Percentiles rank a stretch among this genome's conserved stretches.
These are phyloP conservation scores for Naso thynnoides DNA, from an alignment of 2,797 vertebrate genomes.

Conservation along the genomic window DNA sequence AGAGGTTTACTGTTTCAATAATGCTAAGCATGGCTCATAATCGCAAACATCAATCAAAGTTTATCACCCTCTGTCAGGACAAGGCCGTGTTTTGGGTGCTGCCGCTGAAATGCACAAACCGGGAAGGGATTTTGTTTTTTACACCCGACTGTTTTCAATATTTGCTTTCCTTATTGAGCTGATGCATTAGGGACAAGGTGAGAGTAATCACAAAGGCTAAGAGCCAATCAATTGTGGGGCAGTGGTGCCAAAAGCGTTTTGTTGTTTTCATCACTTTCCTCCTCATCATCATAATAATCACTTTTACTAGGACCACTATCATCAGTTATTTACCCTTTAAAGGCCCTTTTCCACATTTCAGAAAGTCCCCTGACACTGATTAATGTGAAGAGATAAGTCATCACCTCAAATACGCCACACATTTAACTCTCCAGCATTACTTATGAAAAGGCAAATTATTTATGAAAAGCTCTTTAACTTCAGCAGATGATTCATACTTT, in stretches of 20 bases:
- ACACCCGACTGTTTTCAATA: conserved; percentile 25
- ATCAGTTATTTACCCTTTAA: conserved; percentile 35
- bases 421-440: conserved; percentile 71
- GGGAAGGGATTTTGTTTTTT: conserved; percentile 18
- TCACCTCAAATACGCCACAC: conserved; percentile 49
- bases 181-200: conserved; percentile 14
- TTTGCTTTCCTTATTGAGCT: conserved; percentile 9
- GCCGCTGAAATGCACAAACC: conserved; percentile 44
- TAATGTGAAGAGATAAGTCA: conserved; percentile 48
- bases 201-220: not conserved
- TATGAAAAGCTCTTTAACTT: conserved; percentile 80
- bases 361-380: conserved; percentile 47
- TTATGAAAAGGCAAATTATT: conserved; percentile 80
- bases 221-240: not conserved
- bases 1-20: conserved; percentile 75
- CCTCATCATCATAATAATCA: conserved; percentile 21
- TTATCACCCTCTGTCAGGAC: conserved; percentile 61
- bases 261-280: conserved; percentile 23
- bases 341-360: conserved; percentile 37
- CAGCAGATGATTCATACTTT: conserved; percentile 73
- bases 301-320: not conserved
- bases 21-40: conserved; percentile 69
- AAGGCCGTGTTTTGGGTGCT: conserved; percentile 51
- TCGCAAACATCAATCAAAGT: conserved; percentile 72
- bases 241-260: conserved; percentile 1